Conservation (phyloP, 2,888 invertebrate genomes). For the Drosophila falleni region DNA sequence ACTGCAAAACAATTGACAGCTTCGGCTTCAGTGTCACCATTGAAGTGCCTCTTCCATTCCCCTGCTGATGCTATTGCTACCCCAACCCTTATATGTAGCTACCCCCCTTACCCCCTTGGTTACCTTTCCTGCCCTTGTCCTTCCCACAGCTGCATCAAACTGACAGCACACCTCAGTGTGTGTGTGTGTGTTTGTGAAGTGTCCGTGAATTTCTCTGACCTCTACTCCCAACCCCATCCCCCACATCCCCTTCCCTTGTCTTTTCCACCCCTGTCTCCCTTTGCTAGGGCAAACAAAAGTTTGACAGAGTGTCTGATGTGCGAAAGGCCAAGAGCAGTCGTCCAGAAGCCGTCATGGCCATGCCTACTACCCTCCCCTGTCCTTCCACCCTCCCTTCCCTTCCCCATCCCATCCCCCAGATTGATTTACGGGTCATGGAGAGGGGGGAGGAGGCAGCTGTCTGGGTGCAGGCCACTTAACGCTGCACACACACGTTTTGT, state of each 20-base stretch:
- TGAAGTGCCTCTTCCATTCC: conserved; percentile 3
- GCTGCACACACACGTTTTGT: conserved; percentile 41
- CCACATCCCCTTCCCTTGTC: background rate
- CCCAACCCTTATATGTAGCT: background rate
- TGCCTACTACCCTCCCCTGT: conserved; percentile 25
- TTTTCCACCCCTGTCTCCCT: background rate
- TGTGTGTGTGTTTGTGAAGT: conserved; percentile 35
- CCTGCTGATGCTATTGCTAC: background rate
- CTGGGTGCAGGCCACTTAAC: conserved; percentile 72
- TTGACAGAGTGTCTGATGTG: conserved; percentile 79
- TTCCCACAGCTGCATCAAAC: background rate
- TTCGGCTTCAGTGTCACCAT: conserved; percentile 49
- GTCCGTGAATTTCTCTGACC: conserved; percentile 31
- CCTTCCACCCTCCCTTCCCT: no score
- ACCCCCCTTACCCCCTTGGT: background rate
- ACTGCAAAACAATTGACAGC: conserved; percentile 58
- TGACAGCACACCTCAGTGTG: conserved; percentile 41
- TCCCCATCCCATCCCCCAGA: conserved; percentile 35
- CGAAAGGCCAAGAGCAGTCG: conserved; percentile 77
- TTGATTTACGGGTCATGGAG: conserved; percentile 62
- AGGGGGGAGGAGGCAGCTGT: conserved; percentile 11
- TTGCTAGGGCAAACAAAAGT: conserved; percentile 69
- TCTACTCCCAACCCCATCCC: background rate
- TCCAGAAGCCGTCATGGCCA: conserved; percentile 59
- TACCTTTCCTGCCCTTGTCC: background rate